These are phyloP conservation scores for Subacronicta megacephala DNA, from an alignment of 2,888 invertebrate genomes.

Conservation along the genomic window DNA sequence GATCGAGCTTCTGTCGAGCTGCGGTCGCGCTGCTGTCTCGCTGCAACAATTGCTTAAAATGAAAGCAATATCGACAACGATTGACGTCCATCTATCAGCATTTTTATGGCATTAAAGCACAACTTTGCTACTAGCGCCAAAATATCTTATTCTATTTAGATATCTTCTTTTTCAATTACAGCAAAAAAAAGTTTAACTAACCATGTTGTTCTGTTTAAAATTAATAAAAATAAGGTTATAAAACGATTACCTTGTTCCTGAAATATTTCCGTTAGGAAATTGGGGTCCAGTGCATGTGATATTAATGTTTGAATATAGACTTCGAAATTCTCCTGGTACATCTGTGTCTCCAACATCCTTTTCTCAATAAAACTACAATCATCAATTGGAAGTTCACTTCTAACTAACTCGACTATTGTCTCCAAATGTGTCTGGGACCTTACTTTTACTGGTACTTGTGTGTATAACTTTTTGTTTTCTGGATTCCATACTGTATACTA, in stretches of 20 bases:
- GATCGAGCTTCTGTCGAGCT: constrained; percentile 51
- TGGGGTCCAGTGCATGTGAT: constrained; percentile 96
- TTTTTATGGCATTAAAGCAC: too few species aligned
- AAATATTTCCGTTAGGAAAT: constrained; percentile 96
- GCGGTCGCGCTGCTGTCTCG: constrained; percentile 54
- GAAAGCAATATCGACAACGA: constrained; percentile 48
- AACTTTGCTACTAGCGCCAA: too few species aligned
- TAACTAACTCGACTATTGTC: constrained; percentile 94
- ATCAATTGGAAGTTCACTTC: constrained; percentile 92
- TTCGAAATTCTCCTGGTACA: constrained; percentile 96
- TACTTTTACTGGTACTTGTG: constrained; percentile 94
- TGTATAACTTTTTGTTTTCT: constrained; percentile 94
- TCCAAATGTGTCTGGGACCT: constrained; percentile 93
- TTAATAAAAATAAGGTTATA: constrained; percentile 40
- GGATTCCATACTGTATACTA: constrained; percentile 96
- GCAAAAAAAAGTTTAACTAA: too few species aligned
- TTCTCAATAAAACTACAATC: constrained; percentile 93
- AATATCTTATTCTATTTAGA: too few species aligned
- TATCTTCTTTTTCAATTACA: too few species aligned
- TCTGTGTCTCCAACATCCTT: constrained; percentile 93
- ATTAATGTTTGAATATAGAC: constrained; percentile 97
- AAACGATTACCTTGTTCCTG: constrained; percentile 93
- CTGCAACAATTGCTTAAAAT: constrained; percentile 53
- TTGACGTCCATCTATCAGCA: background rate
- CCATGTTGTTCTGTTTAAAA: constrained; percentile 1